Percentiles rank a stretch among this genome's conserved stretches.
Evolutionary conservation across 2,888 invertebrate species (phyloP).

Genomic region (Sinhomidia bicolor): DNA sequence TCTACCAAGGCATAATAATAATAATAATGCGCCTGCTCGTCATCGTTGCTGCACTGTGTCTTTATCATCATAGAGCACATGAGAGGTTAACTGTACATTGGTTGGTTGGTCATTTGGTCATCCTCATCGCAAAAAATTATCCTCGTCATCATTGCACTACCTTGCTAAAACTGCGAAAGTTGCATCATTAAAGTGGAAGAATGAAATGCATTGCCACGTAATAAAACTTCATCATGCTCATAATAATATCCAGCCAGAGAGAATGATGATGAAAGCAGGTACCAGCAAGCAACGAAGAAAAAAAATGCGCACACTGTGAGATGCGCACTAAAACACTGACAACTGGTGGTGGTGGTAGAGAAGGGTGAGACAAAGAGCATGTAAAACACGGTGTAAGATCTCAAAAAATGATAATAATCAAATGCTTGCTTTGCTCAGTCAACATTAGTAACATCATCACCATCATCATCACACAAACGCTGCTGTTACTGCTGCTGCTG

Average conservation of each 20-base stretch:
- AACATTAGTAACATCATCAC: too few species aligned
- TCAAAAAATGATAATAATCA: slow-evolving; percentile 29
- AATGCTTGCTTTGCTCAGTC: background rate
- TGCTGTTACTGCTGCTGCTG: too few species aligned
- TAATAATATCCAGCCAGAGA: too few species aligned
- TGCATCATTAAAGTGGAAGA: slow-evolving; percentile 56
- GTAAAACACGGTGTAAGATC: slow-evolving; percentile 48
- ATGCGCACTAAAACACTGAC: background rate
- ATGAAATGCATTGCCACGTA: slow-evolving; percentile 3
- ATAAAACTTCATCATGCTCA: background rate
- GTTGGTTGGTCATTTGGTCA: slow-evolving; percentile 68
- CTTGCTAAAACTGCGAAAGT: slow-evolving; percentile 44
- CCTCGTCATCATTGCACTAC: slow-evolving; percentile 20
- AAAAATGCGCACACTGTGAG: background rate
- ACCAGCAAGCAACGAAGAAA: background rate
- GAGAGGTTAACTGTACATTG: slow-evolving; percentile 63
- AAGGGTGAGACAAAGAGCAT: slow-evolving; percentile 8
- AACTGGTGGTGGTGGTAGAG: background rate
- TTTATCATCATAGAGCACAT: slow-evolving; percentile 49
- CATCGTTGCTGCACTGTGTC: slow-evolving; percentile 32
- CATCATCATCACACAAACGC: background rate
- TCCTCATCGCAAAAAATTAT: slow-evolving; percentile 27
- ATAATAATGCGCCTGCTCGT: background rate
- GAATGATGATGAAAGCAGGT: slow-evolving; percentile 10
- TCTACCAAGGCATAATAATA: slow-evolving; percentile 17